Evolutionary conservation across 2,888 invertebrate genomes (phyloP), one percentile per base, ranked within the genome.

Genomic region (Himalopsyche japonica): DNA sequence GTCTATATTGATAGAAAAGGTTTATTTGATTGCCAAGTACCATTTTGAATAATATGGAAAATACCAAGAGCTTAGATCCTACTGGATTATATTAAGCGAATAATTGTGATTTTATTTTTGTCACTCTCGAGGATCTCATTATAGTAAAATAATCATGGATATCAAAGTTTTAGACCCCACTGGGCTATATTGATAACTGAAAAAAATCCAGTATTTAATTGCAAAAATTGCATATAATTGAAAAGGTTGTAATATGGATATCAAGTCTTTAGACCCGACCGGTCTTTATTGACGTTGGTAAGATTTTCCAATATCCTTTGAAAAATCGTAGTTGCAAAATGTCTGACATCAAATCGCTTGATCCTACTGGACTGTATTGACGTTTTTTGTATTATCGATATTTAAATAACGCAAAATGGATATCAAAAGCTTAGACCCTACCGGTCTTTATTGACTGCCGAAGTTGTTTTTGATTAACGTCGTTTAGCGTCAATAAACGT

Each of bases 241-340:
- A 8, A 30, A 47, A 43, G 15, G 12, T 43, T 43, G 43, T 15
- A 57, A 76, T 12, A 86, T 84, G 78, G 49, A 76, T 83, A 82
- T 64, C 77, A 82, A 85, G 64, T 78, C 84, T 3, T 76, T 86
- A 43, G 86, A 86, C 48, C 86, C 86, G 30, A 86, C 86, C 37
- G 86, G 86, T 27, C 81, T 85, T 57, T 86, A 86, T 76, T 86
- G 86, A 82, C n/a, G 24, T 34, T 43, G 3, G 15, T 43, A 12
- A 43, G 15, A 43, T 15, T 15, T 43, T n/a, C 12, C 15, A 12
- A 15, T 4, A 6, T 15, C 30, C 8, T 24, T 24, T 81, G 20
- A 49, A 20, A 57, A 20, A 20, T 57, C 49, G 12, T 4, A 27
- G 20, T 32, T 20, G 30, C 77, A 64, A 20, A 27, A 84, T 84